Evolutionary conservation across 2,797 vertebrate species (phyloP), one percentile per base, ranked within the genome.

Genomic region (Spea hammondii): DNA sequence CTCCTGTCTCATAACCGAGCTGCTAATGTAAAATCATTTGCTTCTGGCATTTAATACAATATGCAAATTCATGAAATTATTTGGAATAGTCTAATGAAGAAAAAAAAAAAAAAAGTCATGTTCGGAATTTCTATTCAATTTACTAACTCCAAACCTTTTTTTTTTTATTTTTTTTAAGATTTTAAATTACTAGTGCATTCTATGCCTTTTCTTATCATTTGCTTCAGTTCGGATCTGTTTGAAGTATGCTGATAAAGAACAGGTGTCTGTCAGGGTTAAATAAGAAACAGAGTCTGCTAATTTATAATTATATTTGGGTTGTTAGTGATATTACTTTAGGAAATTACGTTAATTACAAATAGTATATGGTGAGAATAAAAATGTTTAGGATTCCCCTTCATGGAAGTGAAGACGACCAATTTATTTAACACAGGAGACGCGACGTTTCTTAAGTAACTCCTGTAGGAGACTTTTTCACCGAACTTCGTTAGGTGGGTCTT

Each of bases 1-100:
- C 85, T 85, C 60, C 11, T 0, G 64, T 83, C 84, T 78, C 70
- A 75, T 64, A 85, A 78, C 84, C 77, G 74, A 0, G 67, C 74
- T 77, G 77, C 85, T 86, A 84, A 86, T 83, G 81, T 82, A 88
- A 87, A 88, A 83, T 79, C 77, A 70, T 84, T 88, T 86, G 87
- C 88, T 90, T 65, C 72, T 77, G 87, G 89, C 85, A 47, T 84
- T 87, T 88, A 86, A 89, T 90, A 88, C 90, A 88, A 85, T 79
- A 89, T 90, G 89, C 14, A 89, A 86, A 91, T 91, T 80, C 86
- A 84, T 85, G 85, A 86, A 74, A 3, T 57, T 78, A 84, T 85
- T 84, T 78, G 82, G 84, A 88, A 86, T 83, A 80, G 75, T 81
- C 85, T 76, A 85, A 86, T 85, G 75, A 76, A 32, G 32, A 32